Evolutionary conservation across 53 echinoderm and acorn worm genomes (phyloP), one percentile per base, ranked within the genome.

Genomic region (Stichopus horrens): DNA sequence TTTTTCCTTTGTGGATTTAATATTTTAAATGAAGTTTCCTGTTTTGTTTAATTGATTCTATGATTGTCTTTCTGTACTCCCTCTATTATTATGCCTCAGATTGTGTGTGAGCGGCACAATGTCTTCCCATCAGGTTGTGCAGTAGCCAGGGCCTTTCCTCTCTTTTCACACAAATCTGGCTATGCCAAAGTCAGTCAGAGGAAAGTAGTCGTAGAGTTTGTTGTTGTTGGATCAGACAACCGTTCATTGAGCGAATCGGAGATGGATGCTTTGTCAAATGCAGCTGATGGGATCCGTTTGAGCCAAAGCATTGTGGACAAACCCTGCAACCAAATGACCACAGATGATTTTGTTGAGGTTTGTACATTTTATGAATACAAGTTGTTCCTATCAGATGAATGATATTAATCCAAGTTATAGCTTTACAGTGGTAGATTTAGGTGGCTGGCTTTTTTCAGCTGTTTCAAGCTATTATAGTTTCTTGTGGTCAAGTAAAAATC

Each of bases 261-360:
- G 78, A 76, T 93, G 20, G 76, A 90, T 7, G 87, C 93, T 4
- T 74, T 99, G 83, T 53, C 85, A 3, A 85, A 81, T 37, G 89
- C 94, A 7, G 94, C 94, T 18, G 90, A 93, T 8, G 92, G 93
- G 8, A 86, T 99, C 57, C 83, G 99, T 0, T 80, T 94, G 5
- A 21, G 94, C 2, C 96, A 94, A 4, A 88, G 99, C 65, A 96
- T 99, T 54, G 93, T 99, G 3, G 99, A 99, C 76, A 93, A 90
- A 18, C 99, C 99, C 0, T 99, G 99, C 87, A 99, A 92, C 88
- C 94, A 96, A 73, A 99, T 98, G 99, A 94, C 93, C 86, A 99
- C 99, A 23, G 92, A 94, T 74, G 89, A 94, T 77, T 99, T 99
- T 88, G 83, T 99, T 55, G 90, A 92, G 91, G 99, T 96, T 75